Percentiles rank a stretch among this genome's conserved stretches.
phyloP scores from a whole-genome alignment of 2,888 invertebrate species.

The Fissipunctia ypsillon region DNA sequence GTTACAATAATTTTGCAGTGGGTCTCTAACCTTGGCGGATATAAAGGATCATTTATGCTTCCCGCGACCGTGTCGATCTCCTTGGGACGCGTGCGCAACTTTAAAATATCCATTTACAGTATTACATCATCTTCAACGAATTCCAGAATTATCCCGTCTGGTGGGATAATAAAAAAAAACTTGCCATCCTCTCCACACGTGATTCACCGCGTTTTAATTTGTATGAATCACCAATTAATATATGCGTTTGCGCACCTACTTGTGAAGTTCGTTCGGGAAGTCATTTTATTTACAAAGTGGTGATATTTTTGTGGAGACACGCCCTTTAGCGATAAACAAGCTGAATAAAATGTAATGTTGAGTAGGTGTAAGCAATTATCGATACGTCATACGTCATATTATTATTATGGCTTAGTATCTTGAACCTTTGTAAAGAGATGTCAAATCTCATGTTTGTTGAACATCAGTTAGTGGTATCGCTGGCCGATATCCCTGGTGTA shows the following conservation, averaged over 20 bases:
- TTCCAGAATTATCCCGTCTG: constrained; percentile 67
- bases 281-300: constrained; percentile 55
- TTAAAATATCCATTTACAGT: constrained; percentile 67
- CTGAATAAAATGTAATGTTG: neutral
- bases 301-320: constrained; percentile 48
- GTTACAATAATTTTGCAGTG: constrained; percentile 60
- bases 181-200: constrained; percentile 68
- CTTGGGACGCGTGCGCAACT: constrained; percentile 35
- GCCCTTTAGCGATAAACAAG: constrained; percentile 36
- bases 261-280: constrained; percentile 55
- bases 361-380: neutral
- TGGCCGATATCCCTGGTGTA: neutral
- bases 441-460: neutral
- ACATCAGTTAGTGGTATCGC: neutral
- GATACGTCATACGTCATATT: neutral
- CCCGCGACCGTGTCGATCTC: constrained; percentile 47
- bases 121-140: constrained; percentile 74
- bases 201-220: constrained; percentile 74
- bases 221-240: constrained; percentile 77
- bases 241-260: constrained; percentile 51
- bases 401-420: neutral
- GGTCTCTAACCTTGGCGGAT: constrained; percentile 59
- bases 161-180: constrained; percentile 63
- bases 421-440: constrained; percentile 1
- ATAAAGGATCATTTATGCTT: constrained; percentile 55